Conservation (phyloP, 2,113 vertebrate species). For the Athene cunicularia region DNA sequence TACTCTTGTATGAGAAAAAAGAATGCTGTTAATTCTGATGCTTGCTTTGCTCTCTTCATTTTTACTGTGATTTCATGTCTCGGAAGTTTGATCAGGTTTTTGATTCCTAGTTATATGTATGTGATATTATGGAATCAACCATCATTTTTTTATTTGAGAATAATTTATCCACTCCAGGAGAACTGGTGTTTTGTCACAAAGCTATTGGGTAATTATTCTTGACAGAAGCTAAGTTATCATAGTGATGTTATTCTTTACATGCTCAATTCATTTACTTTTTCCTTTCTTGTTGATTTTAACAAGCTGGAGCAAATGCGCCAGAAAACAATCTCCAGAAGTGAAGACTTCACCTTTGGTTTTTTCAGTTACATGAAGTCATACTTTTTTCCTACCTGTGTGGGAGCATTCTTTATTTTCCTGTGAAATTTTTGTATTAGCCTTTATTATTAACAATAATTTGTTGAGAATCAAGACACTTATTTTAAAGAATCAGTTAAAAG, state of each 20-base stretch:
- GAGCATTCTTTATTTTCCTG: neutral
- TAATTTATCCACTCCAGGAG: neutral
- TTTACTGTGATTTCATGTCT: slow-evolving; percentile 12
- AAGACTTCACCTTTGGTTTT: neutral
- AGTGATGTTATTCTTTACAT: neutral
- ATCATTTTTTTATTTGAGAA: neutral
- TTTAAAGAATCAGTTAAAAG: neutral
- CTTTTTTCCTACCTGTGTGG: neutral
- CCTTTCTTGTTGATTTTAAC: slow-evolving; percentile 19
- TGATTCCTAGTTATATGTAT: neutral
- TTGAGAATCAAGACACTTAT: neutral
- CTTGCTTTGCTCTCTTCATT: slow-evolving; percentile 29
- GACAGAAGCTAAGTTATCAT: neutral
- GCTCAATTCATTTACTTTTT: neutral
- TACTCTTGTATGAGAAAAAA: neutral
- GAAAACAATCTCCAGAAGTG: neutral
- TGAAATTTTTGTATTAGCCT: neutral
- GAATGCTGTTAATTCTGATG: neutral
- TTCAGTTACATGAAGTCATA: neutral
- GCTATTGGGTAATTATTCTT: neutral
- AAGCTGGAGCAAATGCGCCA: neutral
- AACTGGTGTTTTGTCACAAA: neutral
- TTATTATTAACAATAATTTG: neutral
- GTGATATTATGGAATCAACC: neutral
- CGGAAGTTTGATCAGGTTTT: slow-evolving; percentile 8